Base-by-base conservation (phyloP, 2,113 vertebrate genomes). In the Tetrao urogallus region DNA sequence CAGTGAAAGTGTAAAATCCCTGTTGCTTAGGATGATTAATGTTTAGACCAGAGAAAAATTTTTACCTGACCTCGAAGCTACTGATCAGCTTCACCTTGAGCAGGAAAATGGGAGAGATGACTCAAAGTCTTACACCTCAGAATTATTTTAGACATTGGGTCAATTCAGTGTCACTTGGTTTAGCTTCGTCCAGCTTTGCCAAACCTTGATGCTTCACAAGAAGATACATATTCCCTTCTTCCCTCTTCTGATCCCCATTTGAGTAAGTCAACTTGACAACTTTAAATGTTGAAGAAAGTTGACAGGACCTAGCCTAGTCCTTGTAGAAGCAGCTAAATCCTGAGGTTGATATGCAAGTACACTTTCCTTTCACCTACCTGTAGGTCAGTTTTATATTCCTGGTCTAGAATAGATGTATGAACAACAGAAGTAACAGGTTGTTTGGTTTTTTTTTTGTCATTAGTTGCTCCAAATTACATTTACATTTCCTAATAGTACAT, bases 171-270 rank as follows among this genome's bases (percentile, higher is more conserved):
- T 30, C 8, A 45, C 74, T 81, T 81, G 20, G 4, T 58, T 15
- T 20, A 74, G 45, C 13, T 84, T 66, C 24, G 38, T 45, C 7
- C 27, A 47, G 3, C 28, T 24, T 4, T 52, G 10, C 6, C 40
- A 65, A 72, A 65, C 28, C 4, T 6, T 45, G 42, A 10, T 63
- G 7, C 30, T 70, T 76, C 40, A 28, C 15, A 20, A 70, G 38
- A 69, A 67, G 30, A 54, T 48, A 8, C 43, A 8, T 13, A 36
- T 7, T 48, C 27, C 10, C 45, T 92, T 71, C 13, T 58, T 17
- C 1, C 0, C 36, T 76, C 38, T 34, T 81, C 6, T 4, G 3
- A 7, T 45, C 34, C 4, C 27, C 3, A 13, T 76, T 36, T 54
- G 16, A 87, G 19, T 40, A 87, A 81, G 34, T 56, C 7, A 71